These are phyloP conservation scores for Agriopis leucophaearia DNA, from an alignment of 2,888 invertebrate genomes.

Conservation along the genomic window DNA sequence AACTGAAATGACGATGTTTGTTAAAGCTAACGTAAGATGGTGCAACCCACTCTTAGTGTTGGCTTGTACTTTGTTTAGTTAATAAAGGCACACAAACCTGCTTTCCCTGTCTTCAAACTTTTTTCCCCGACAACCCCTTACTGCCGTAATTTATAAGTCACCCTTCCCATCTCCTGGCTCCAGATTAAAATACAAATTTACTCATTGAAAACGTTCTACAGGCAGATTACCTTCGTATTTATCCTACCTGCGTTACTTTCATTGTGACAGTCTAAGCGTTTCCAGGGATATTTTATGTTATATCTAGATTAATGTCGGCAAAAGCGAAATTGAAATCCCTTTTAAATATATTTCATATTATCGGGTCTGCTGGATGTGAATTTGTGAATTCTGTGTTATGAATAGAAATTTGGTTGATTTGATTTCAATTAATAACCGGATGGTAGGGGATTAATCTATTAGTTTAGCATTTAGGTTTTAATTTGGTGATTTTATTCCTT, in stretches of 20 bases:
- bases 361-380: constrained; percentile 14
- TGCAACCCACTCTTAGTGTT: no score
- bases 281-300: constrained; percentile 46
- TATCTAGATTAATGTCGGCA: constrained; percentile 47
- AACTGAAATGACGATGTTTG: no score
- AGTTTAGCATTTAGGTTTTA: no score
- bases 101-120: no score
- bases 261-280: constrained; percentile 46
- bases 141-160: constrained; percentile 16
- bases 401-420: constrained; percentile 15
- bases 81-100: no score
- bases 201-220: constrained; percentile 76
- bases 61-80: no score
- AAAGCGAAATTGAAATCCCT: constrained; percentile 45
- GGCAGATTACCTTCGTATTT: constrained; percentile 69
- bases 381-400: constrained; percentile 8
- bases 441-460: background rate
- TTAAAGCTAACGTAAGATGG: no score
- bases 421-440: constrained; percentile 4
- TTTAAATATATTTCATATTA: constrained; percentile 39
- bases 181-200: constrained; percentile 79
- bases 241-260: constrained; percentile 55
- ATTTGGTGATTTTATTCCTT: no score
- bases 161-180: constrained; percentile 38
- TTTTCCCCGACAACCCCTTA: background rate